Evolutionary conservation across 2,888 invertebrate genomes (phyloP), one percentile per base, ranked within the genome.

Genomic region (Psylliodes chrysocephalus): DNA sequence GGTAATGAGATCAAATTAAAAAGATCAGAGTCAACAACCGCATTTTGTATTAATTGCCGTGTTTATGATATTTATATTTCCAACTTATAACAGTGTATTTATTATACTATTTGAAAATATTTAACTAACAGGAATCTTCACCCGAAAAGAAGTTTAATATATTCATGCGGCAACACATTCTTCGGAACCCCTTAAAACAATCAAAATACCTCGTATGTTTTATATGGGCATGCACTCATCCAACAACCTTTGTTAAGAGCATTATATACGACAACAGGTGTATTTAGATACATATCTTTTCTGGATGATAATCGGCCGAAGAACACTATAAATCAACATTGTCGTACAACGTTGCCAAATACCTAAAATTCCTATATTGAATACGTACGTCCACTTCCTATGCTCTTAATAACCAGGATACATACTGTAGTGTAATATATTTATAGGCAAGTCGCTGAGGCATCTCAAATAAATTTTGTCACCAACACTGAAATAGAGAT

Each of bases 221-320:
- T 35, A 14, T 35, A 35, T 35, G 2, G 35, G 6, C 14, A 14
- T 4, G 6, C 12, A 42, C 18, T 17, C 17, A 42, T 4, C 42
- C 1, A 15, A 42, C 18, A 42, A 42, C 42, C 42, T 42, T 42
- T 42, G 42, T 42, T 42, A 18, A 4, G 7, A 42, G 10, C 8
- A 7, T 17, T 42, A 42, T 18, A 18, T 42, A 18, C 17, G 42
- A 42, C 42, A 52, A 54, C 40, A 54, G 40, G 22, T 40, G 40
- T 54, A 54, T 54, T 25, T 22, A 40, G 53, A 54, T 54, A 1
- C 40, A 10, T 54, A 54, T 40, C 40, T 25, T 54, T 38, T 40
- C 40, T 22, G 35, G 17, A 40, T 40, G 8, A 22, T 54, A 15
- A 54, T 40, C 42, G 22, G 17, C 12, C 17, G 17, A 5, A 42